Base-by-base conservation (phyloP, 2,888 invertebrate species). In the Tenthredo distinguenda region DNA sequence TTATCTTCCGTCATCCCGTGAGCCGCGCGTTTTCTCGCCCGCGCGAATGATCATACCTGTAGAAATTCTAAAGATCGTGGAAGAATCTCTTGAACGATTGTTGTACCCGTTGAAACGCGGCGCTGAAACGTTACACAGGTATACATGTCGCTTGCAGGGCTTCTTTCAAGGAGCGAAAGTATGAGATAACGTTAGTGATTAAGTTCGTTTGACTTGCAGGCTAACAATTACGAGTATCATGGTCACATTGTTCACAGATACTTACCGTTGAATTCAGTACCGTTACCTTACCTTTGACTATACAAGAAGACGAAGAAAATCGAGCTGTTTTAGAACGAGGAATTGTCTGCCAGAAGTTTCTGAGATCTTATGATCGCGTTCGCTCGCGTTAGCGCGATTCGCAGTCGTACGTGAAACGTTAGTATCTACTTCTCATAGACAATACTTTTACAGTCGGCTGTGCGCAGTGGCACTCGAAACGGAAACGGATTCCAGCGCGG, bases 401-500 rank as follows among this genome's bases (percentile, higher is more conserved):
- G 50, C 10, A 18, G 10, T 3, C 47, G 76, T 37, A 7, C 1
- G 40, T 55, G 18, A 72, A 65, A 34, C 10, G 21, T 50, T 21
- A 5, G 15, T 40, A 10, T 68, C 47, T 26, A 37, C 21, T 21
- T 81, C 62, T 62, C 34, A 21, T 18, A 62, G 92, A 91, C 92
- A 93, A 91, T 89, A 91, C 85, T 89, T 90, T 87, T 82, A 86
- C 93, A 77, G 90, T 89, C 85, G 68, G 87, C 87, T 86, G 85
- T 88, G 90, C 91, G 89, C 91, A 89, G 91, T 87, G 91, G 90
- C 90, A 91, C 90, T 91, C 91, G 88, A 90, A 92, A 92, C 91
- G 92, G 93, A 93, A 92, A 92, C 91, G 91, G 92, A 93, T 91
- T 92, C 83, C 90, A 90, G 88, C 89, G 90, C 90, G 91, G 90